Evolutionary conservation across 2,888 invertebrate species (phyloP).

Genomic region (Laspeyria flexula): DNA sequence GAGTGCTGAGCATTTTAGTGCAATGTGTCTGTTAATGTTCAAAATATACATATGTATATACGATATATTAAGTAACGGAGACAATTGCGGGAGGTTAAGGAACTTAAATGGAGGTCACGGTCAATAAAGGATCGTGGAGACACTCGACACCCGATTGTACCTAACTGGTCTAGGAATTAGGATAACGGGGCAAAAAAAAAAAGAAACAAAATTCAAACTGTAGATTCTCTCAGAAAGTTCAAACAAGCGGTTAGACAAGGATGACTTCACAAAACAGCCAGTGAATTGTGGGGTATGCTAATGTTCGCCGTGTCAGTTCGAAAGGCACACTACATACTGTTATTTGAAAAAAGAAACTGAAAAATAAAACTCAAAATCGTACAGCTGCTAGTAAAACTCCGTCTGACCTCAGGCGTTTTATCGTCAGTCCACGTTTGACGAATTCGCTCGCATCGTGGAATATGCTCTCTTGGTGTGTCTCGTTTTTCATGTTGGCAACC

Average conservation of each 20-base stretch:
- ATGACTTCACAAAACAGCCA: slow-evolving; percentile 50
- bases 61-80: slow-evolving; percentile 46
- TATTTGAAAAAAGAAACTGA: slow-evolving; percentile 57
- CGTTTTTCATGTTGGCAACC: slow-evolving; percentile 70
- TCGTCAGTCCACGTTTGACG: slow-evolving; percentile 82
- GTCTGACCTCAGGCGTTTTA: slow-evolving; percentile 85
- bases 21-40: slow-evolving; percentile 46
- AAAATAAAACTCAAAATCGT: slow-evolving; percentile 70
- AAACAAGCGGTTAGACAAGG: slow-evolving; percentile 52
- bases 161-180: slow-evolving; percentile 30
- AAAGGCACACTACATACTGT: slow-evolving; percentile 80
- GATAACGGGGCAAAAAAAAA: slow-evolving; percentile 36
- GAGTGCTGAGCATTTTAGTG: slow-evolving; percentile 40
- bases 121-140: slow-evolving; percentile 49
- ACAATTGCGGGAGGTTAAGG: slow-evolving; percentile 55
- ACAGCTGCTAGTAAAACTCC: slow-evolving; percentile 77
- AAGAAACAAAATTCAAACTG: slow-evolving; percentile 37
- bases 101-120: slow-evolving; percentile 59
- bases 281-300: slow-evolving; percentile 62
- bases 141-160: slow-evolving; percentile 31
- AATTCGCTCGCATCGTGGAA: slow-evolving; percentile 82
- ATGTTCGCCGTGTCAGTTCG: slow-evolving; percentile 78
- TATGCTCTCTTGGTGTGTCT: slow-evolving; percentile 72
- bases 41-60: slow-evolving; percentile 32
- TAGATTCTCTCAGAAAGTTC: slow-evolving; percentile 31